Conservation (phyloP, 2,888 invertebrate species). For the Amphiduros pacificus region DNA sequence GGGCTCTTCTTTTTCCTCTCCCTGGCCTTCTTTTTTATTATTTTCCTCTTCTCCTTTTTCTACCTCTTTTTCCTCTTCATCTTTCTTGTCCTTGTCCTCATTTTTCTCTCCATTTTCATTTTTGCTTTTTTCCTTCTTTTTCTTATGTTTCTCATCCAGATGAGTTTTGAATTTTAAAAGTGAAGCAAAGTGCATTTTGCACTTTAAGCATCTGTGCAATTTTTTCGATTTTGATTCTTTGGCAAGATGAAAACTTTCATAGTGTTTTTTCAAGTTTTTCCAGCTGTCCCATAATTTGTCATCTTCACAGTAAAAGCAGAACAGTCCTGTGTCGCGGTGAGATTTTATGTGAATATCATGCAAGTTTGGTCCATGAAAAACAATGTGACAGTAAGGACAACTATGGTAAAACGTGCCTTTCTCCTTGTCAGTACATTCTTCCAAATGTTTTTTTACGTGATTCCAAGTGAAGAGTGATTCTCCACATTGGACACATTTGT, state of each 20-base stretch:
- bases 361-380: slow-evolving; percentile 22
- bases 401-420: slow-evolving; percentile 23
- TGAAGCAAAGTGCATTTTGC: neutral
- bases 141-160: neutral
- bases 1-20: neutral
- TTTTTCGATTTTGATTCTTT: slow-evolving; percentile 11
- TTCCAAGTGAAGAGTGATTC: slow-evolving; percentile 27
- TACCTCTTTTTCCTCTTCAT: neutral
- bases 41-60: neutral
- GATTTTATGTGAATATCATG: slow-evolving; percentile 29
- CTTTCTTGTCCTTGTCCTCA: neutral
- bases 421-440: slow-evolving; percentile 14
- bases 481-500: slow-evolving; percentile 33
- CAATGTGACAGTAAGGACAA: slow-evolving; percentile 34
- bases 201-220: slow-evolving; percentile 3
- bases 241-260: slow-evolving; percentile 26
- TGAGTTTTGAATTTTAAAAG: neutral
- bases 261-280: slow-evolving; percentile 31
- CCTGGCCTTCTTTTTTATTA: neutral
- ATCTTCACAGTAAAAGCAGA: slow-evolving; percentile 28
- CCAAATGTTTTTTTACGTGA: slow-evolving; percentile 24
- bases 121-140: neutral
- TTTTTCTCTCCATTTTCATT: neutral
- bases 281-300: slow-evolving; percentile 23
- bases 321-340: slow-evolving; percentile 28